Percentiles rank a stretch among this genome's conserved stretches.
These are phyloP conservation scores for Petrophora chlorosata DNA, from an alignment of 2,888 invertebrate species.

Conservation along the genomic window DNA sequence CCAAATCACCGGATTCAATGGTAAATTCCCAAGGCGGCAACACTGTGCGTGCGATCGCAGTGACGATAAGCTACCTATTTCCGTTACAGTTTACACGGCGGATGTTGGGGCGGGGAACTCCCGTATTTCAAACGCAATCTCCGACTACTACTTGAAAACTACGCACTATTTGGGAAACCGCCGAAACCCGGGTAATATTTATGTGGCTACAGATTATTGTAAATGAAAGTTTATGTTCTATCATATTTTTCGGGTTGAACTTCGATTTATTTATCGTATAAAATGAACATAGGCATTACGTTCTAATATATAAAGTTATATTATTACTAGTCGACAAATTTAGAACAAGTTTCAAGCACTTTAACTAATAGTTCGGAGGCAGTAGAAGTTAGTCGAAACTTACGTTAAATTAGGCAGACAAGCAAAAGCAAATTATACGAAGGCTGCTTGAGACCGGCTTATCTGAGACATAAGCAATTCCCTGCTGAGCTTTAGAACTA, in stretches of 20 bases:
- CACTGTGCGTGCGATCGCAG: constrained; percentile 28
- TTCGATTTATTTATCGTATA: too few relatives aligned
- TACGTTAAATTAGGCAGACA: constrained; percentile 28
- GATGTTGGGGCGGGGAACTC: constrained; percentile 29
- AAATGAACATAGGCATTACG: too few relatives aligned
- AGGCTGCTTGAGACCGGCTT: constrained; percentile 38
- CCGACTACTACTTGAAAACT: constrained; percentile 25
- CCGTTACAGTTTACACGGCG: constrained; percentile 40
- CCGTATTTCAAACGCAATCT: constrained; percentile 39
- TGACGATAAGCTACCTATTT: constrained; percentile 42
- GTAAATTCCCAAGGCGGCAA: constrained; percentile 32
- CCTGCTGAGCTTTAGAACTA: constrained; percentile 38
- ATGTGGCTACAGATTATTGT: constrained; percentile 12
- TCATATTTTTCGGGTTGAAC: too few relatives aligned
- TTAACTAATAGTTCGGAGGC: too few relatives aligned
- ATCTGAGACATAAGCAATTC: constrained; percentile 38
- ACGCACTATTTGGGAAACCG: constrained; percentile 11
- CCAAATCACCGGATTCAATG: constrained; percentile 23
- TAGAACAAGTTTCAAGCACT: too few relatives aligned
- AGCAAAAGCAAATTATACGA: constrained; percentile 39
- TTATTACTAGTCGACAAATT: neutral
- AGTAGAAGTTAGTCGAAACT: constrained; percentile 11
- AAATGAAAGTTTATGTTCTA: too few relatives aligned
- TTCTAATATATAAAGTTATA: too few relatives aligned
- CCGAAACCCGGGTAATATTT: constrained; percentile 6